These are phyloP conservation scores for Palaemon carinicauda DNA, from an alignment of 1,140 invertebrate genomes.

Conservation along the genomic window DNA sequence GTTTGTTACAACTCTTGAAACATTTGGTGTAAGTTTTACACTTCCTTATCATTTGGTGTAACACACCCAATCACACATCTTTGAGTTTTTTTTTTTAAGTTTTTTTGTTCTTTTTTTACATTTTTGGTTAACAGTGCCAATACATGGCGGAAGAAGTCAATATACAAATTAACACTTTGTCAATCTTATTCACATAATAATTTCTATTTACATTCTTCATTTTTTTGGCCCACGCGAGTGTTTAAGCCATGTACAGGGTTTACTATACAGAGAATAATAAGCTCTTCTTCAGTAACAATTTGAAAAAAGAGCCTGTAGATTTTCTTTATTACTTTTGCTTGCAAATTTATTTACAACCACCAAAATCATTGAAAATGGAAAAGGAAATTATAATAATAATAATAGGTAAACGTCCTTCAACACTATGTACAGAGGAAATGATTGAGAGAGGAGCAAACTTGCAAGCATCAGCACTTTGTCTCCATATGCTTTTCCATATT, in stretches of 20 bases:
- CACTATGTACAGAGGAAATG: constrained; percentile 55
- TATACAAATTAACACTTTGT: constrained; percentile 52
- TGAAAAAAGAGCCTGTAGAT: background rate
- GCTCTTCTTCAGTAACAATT: background rate
- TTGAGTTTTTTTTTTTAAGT: background rate
- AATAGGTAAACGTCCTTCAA: constrained; percentile 53
- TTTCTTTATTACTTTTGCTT: too few species aligned
- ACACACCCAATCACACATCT: background rate
- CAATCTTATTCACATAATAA: constrained; percentile 57
- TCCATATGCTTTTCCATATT: too few species aligned
- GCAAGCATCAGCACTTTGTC: background rate
- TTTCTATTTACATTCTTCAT: constrained; percentile 53
- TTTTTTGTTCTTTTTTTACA: constrained; percentile 15
- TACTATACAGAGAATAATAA: constrained; percentile 27
- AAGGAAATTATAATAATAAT: constrained; percentile 52
- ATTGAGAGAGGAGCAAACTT: constrained; percentile 39
- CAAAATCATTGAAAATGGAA: constrained; percentile 46
- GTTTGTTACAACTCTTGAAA: background rate
- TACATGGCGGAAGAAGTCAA: constrained; percentile 36
- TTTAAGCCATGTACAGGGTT: constrained; percentile 38
- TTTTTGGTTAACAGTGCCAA: constrained; percentile 13
- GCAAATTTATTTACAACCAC: constrained; percentile 53
- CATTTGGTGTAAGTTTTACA: too few species aligned
- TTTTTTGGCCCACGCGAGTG: constrained; percentile 30
- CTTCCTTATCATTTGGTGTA: too few species aligned